Conservation (phyloP, 2,888 invertebrate species). For the Eupithecia abbreviata region DNA sequence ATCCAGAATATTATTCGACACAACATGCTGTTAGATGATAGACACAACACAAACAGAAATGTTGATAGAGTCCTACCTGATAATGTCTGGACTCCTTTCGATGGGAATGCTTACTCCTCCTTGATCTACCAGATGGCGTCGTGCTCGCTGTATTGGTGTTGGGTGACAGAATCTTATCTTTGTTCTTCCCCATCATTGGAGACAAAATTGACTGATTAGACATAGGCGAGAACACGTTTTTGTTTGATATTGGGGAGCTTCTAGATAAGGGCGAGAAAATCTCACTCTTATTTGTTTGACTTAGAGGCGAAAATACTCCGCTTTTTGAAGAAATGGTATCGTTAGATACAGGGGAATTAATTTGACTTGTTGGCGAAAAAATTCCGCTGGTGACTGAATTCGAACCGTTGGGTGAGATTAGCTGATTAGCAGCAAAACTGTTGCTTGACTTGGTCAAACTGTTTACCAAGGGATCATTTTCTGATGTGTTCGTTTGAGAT, state of each 20-base stretch:
- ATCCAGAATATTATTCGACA: slow-evolving; percentile 20
- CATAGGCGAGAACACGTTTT: slow-evolving; percentile 78
- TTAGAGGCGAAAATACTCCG: slow-evolving; percentile 79
- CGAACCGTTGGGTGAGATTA: slow-evolving; percentile 79
- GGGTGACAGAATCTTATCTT: slow-evolving; percentile 75
- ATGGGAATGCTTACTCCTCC: slow-evolving; percentile 83
- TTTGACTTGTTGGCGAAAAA: slow-evolving; percentile 82
- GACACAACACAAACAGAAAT: slow-evolving; percentile 40
- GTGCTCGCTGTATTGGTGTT: slow-evolving; percentile 79
- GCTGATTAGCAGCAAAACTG: slow-evolving; percentile 72
- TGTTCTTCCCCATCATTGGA: slow-evolving; percentile 72
- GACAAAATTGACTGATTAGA: slow-evolving; percentile 77
- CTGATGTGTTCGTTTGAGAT: slow-evolving; percentile 74
- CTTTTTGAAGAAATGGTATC: slow-evolving; percentile 82
- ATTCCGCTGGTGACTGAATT: slow-evolving; percentile 82
- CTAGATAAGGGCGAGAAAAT: slow-evolving; percentile 77
- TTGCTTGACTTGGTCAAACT: slow-evolving; percentile 74
- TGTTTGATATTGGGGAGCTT: slow-evolving; percentile 77
- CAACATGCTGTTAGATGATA: slow-evolving; percentile 65
- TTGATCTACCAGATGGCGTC: slow-evolving; percentile 83
- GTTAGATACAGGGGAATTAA: slow-evolving; percentile 80
- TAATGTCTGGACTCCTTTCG: slow-evolving; percentile 89
- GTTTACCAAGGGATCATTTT: slow-evolving; percentile 72
- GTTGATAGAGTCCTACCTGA: slow-evolving; percentile 78
- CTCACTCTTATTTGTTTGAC: slow-evolving; percentile 81